Evolutionary conservation across 2,113 vertebrate genomes (phyloP), one percentile per base, ranked within the genome.

Genomic region (Oryzias javanicus): DNA sequence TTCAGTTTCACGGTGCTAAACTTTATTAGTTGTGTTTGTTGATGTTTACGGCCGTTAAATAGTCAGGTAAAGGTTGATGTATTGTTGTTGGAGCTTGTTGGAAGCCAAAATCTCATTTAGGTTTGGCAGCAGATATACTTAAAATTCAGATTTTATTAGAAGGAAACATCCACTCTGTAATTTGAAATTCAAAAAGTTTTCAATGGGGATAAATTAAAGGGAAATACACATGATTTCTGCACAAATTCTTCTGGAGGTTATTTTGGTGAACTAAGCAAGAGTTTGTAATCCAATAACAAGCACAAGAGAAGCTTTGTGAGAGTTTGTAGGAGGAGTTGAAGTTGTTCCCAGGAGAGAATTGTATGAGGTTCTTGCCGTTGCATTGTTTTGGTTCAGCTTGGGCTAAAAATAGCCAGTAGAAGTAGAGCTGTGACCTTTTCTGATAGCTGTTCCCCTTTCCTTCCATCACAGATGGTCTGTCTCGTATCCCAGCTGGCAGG

Each of bases 331-430:
- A 49, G 56, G 29, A 67, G 57, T 60, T 17, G 64, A 53, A 35
- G 27, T 22, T 24, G n/a, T 61, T 80, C 64, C 65, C 66, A 52
- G 20, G 63, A 48, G 66, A 55, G 44, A 48, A 59, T 72, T 65
- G 73, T 61, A 45, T 66, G 60, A 66, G 50, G 71, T 75, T 79
- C 55, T 65, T 76, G 64, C 62, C 72, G 72, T 72, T 74, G 60
- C 20, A 5, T 74, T 74, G 69, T 64, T 81, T 66, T 84, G 70
- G 72, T 80, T 60, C 67, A 61, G 72, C 50, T 40, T 13, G 60
- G 35, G 65, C 68, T 86, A 81, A 80, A 85, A 80, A 87, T 86
- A 88, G 56, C 75, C 15, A 25, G 5, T 46, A 77, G 54, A 72
- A 64, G 72, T 66, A 70, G 60, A 7, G 49, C 59, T 58, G 46